Evolutionary conservation across 2,113 vertebrate species (phyloP), one percentile per base, ranked within the genome.

Genomic region (Sminthopsis crassicaudata): DNA sequence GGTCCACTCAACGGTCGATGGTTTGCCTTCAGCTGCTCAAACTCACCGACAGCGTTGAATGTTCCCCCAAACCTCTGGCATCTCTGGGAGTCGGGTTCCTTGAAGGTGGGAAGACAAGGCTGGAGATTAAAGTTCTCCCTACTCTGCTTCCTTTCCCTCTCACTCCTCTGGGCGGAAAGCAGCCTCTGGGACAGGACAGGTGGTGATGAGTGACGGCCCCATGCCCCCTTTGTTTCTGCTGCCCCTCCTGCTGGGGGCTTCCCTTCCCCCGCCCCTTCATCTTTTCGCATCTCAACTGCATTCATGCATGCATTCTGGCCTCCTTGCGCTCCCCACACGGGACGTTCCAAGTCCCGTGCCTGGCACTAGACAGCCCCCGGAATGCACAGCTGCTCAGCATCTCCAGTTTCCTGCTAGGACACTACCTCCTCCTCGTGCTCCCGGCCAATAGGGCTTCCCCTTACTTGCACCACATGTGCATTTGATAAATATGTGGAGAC

Each of bases 41-140:
- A 98, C 98, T 98, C 98, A 98, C 98, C 98, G 98, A 98, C 98
- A 98, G 98, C 97, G 98, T 98, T 98, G 98, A 98, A 98, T 98
- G 98, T 98, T 98, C 98, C 95, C 97, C 96, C 97, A 98, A 97
- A 96, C 97, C 97, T 95, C 97, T 98, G 95, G 89, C 93, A 92
- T 60, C 46, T 93, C 46, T 24, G 30, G 53, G 26, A 12, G 10
- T 54, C 50, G 36, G 22, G 60, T 30, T 60, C 30, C 92, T n/a
- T 24, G 48, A n/a, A 52, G 30, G 50, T 2, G 6, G 46, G 27
- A 36, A 24, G 48, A 51, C 23, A 7, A 25, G 76, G 26, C 2
- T 27, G 42, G 23, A 16, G 53, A 27, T 46, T 16, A 25, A 8
- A 48, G 4, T 46, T 0, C 67, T 84, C 67, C n/a, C 67, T 42